Base-by-base conservation (phyloP, 1,140 invertebrate genomes). In the Camponotus pennsylvanicus region DNA sequence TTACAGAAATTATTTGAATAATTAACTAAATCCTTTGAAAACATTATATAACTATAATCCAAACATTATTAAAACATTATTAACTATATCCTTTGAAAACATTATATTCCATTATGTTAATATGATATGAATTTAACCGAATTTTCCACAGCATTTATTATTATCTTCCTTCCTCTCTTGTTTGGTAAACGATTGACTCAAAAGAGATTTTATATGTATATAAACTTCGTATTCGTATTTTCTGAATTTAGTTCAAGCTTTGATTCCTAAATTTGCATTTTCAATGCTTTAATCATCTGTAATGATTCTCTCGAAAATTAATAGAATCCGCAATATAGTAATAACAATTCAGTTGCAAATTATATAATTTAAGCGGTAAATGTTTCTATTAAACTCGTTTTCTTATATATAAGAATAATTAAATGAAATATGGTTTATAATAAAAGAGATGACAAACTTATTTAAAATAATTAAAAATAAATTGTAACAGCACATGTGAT, bases 231-330 rank as follows among this genome's bases (percentile, higher is more conserved):
- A 27, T 1, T 27, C 27, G 27, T 42, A 77, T 18, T 90, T 90
- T 73, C 49, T 61, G 21, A 59, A 85, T 82, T 82, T 82, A 52
- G 37, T n/a, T 37, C 15, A 27, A 73, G 42, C 64, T 90, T 90
- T 77, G 71, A 71, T 70, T 70, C 11, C 27, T 67, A 40, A 49
- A 76, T 73, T 67, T 34, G 18, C 57, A 63, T 59, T 78, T 67
- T 67, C n/a, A 27, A 21, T 63, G 67, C 80, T 89, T 88, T 88
- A 87, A 88, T 89, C 70, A 3, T 45, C 11, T 45, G 11, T 45
- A 89, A 76, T 80, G 61, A n/a, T 45, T 45, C 61, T 80, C 55
- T 21, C 49, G 76, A 13, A 52, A 71, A 13, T 77, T 87, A 89
- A 89, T 89, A 83, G 80, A 45, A 40, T 57, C 11, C 59, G 42